phyloP scores from a whole-genome alignment of 2,888 invertebrate species.

The Aphodius sticticus region DNA sequence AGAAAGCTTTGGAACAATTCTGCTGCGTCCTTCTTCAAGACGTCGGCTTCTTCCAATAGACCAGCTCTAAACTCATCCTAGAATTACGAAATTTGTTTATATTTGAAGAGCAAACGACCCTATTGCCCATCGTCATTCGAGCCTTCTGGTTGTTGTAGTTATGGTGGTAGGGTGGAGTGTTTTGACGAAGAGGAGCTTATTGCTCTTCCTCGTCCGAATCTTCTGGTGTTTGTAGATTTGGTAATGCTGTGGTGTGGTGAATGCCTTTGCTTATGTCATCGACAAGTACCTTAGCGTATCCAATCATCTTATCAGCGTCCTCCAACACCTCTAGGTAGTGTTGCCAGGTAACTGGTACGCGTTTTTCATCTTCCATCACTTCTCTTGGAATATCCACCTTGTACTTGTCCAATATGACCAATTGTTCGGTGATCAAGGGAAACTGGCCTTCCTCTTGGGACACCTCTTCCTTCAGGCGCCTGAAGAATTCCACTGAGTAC shows the following conservation, averaged over 20 bases:
- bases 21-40: conserved; percentile 74
- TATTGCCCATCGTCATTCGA: conserved; percentile 7
- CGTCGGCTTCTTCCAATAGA: conserved; percentile 74
- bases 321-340: conserved; percentile 73
- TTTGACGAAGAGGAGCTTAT: background rate
- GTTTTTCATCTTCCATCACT: conserved; percentile 65
- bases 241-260: background rate
- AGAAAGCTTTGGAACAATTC: conserved; percentile 75
- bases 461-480: conserved; percentile 72
- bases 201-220: background rate
- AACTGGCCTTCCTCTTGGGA: conserved; percentile 73
- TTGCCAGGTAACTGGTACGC: conserved; percentile 72
- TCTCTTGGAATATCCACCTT: conserved; percentile 73
- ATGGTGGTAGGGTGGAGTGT: background rate
- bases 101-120: background rate
- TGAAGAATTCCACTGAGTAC: conserved; percentile 71
- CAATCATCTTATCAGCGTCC: conserved; percentile 77
- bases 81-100: conserved; percentile 28
- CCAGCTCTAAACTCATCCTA: conserved; percentile 74
- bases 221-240: background rate
- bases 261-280: conserved; percentile 29
- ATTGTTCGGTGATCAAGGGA: conserved; percentile 78
- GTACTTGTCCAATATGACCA: conserved; percentile 76
- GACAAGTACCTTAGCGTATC: conserved; percentile 69
- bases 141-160: too few species aligned